Evolutionary conservation across 2,888 invertebrate species (phyloP).

Genomic region (Thysanoteuthis rhombus): DNA sequence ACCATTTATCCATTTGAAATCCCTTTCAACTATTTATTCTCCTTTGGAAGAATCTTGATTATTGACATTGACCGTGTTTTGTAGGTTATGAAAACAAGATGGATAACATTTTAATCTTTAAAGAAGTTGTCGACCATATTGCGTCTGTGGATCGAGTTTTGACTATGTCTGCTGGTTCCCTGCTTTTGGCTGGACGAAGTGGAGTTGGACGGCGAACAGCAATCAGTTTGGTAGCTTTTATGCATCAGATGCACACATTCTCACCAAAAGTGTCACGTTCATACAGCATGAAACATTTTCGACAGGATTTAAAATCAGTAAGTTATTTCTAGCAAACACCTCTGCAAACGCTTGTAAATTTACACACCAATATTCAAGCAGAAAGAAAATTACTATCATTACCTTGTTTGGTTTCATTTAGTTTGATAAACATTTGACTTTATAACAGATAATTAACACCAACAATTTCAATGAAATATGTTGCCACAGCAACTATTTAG

Average conservation of each 20-base stretch:
- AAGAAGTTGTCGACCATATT: conserved; percentile 76
- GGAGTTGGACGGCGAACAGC: conserved; percentile 86
- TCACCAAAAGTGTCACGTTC: conserved; percentile 72
- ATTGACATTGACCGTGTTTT: conserved; percentile 33
- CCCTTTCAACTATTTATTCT: not conserved
- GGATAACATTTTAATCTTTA: conserved; percentile 75
- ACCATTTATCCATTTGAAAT: not conserved
- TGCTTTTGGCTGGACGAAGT: conserved; percentile 80
- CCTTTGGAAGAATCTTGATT: not conserved
- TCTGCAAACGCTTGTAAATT: not conserved
- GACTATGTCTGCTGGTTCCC: conserved; percentile 74
- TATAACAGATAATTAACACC: not conserved
- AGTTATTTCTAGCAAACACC: conserved; percentile 43
- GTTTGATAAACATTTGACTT: not conserved
- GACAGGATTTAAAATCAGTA: conserved; percentile 82
- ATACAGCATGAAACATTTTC: conserved; percentile 77
- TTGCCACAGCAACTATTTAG: not conserved
- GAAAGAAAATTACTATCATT: not conserved
- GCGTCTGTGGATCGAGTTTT: conserved; percentile 76
- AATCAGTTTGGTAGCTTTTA: conserved; percentile 78
- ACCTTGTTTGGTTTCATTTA: not conserved
- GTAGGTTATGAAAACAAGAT: conserved; percentile 76
- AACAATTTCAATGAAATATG: not conserved
- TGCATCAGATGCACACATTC: conserved; percentile 76
- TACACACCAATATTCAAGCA: not conserved